Base-by-base conservation (phyloP, 2,113 vertebrate genomes). In the Callithrix jacchus region DNA sequence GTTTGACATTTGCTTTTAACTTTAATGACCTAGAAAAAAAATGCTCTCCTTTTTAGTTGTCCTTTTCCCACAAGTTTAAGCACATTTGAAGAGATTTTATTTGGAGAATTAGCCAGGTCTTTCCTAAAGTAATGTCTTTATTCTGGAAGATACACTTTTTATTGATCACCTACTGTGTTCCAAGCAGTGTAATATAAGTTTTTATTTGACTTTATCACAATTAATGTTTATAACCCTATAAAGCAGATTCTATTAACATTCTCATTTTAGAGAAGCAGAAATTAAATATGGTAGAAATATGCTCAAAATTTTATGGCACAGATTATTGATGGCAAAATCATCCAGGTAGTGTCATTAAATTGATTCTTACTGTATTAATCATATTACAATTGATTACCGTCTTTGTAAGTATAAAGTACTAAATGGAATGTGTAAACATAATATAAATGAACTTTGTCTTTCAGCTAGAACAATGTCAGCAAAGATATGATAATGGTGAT, bases 21-120 rank as follows among this genome's bases (percentile, higher is more conserved):
- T 85, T 97, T 32, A 94, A 2, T 71, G 64, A 88, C n/a, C 71
- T 87, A 37, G 70, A 66, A 66, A 71, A 80, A 90, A 94, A 56
- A 89, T 32, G 37, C 35, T 18, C 61, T 76, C 4, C 21, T 58
- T 70, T 80, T 84, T 5, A 85, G 17, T 74, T 35, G 40, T 45
- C 42, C 35, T 90, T 73, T 8, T 10, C 76, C 32, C 37, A 16
- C 11, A 54, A 83, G 3, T 89, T 70, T 45, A 64, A 66, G 25
- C 11, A 64, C 18, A 47, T 56, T 81, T 76, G 10, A 13, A 20
- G 18, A 87, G 17, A n/a, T 42, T 84, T 81, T 54, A 42, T 64
- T 79, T 86, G 40, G 66, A 6, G 25, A 85, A n/a, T 91, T 88
- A 87, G 4, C 3, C 11, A 92, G 18, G 2, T 83, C 0, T 64